Percentiles rank a stretch among this genome's conserved stretches.
These are phyloP conservation scores for Acrocephalus arundinaceus DNA, from an alignment of 2,113 vertebrate genomes.

Conservation along the genomic window DNA sequence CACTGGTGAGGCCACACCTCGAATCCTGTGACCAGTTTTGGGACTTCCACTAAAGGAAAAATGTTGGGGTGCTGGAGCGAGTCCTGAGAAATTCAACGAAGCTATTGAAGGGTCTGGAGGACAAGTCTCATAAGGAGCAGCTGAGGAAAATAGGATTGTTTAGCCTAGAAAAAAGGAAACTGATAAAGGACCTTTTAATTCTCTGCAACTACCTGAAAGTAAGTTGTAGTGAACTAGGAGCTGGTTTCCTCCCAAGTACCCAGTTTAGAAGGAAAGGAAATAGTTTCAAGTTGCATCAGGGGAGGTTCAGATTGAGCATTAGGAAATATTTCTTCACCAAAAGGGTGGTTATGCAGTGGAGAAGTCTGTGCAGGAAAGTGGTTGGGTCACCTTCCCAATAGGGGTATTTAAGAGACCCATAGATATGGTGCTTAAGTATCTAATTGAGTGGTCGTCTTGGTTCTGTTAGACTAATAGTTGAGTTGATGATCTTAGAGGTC, in stretches of 20 bases:
- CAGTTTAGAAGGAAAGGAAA: background rate
- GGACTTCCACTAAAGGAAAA: background rate
- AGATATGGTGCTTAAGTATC: background rate
- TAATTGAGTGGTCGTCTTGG: background rate
- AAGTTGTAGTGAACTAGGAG: background rate
- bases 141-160: background rate
- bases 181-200: background rate
- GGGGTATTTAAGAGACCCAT: background rate
- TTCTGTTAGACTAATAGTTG: background rate
- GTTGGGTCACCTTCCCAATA: background rate
- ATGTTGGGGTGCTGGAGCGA: background rate
- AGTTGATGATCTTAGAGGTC: background rate
- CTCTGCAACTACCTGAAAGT: background rate
- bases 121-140: background rate
- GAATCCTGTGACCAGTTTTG: background rate
- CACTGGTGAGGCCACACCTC: background rate
- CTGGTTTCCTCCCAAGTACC: background rate
- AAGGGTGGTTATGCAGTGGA: background rate
- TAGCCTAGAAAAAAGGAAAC: background rate
- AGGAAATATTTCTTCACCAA: background rate
- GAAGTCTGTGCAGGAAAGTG: accelerated
- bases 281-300: background rate
- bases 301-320: background rate
- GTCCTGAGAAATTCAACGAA: background rate
- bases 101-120: background rate